phyloP scores from a whole-genome alignment of 2,888 invertebrate species.

The Dolomedes plantarius region DNA sequence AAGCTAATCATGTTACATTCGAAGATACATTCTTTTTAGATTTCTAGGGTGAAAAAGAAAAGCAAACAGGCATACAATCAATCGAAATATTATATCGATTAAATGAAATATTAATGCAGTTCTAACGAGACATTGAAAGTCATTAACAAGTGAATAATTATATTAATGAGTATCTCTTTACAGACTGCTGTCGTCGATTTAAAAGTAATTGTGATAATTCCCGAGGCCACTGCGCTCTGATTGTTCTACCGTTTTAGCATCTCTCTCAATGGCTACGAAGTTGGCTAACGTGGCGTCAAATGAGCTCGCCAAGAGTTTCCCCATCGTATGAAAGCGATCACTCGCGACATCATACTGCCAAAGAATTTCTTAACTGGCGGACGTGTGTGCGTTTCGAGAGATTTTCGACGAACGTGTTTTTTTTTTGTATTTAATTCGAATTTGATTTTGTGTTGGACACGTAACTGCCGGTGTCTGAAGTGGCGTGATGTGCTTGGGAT shows the following conservation, averaged over 20 bases:
- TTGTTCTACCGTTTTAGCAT: not conserved
- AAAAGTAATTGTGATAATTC: not conserved
- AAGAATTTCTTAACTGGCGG: not conserved
- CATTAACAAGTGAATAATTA: not conserved
- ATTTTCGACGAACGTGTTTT: not conserved
- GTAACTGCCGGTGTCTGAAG: conserved; percentile 5
- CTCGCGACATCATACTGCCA: not conserved
- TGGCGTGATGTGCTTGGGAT: conserved; percentile 45
- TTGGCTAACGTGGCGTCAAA: not conserved
- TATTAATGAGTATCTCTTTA: not conserved
- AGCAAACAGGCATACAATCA: not conserved
- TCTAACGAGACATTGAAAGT: not conserved
- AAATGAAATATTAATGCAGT: not conserved
- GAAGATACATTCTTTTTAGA: not conserved
- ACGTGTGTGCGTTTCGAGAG: not conserved
- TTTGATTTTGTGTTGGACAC: not conserved
- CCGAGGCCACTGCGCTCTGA: conserved; percentile 6
- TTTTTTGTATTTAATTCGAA: not conserved
- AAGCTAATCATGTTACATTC: not conserved
- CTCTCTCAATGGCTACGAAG: not conserved
- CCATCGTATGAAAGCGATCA: not conserved
- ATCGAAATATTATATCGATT: not conserved
- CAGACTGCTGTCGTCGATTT: not conserved
- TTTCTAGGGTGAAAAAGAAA: not conserved
- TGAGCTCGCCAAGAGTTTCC: not conserved